Base-by-base conservation (phyloP, 2,113 vertebrate species). In the Anguilla japonica region DNA sequence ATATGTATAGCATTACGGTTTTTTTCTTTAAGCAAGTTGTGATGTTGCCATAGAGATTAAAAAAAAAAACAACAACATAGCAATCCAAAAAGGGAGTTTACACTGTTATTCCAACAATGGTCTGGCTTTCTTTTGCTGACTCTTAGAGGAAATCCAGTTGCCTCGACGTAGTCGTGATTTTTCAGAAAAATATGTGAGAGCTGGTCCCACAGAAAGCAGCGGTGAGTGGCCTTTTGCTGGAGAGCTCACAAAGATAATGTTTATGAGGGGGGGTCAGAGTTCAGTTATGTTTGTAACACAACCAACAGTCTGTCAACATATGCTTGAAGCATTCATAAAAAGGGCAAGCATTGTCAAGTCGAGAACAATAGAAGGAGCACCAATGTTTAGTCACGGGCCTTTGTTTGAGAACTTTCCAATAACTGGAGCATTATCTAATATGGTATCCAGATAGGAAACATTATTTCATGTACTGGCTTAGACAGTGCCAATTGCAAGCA, bases 171-270 rank as follows among this genome's bases (percentile, higher is more conserved):
- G 78, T 86, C 81, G 80, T 56, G 78, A 40, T 85, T 60, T 53
- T 57, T 46, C 40, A 6, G 85, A 5, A 79, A 86, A 82, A 82
- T 82, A 84, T 67, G 78, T 29, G 8, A 53, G 83, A 88, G 83
- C 81, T 85, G 87, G 83, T 16, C n/a, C 56, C 15, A 29, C 56
- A 71, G 26, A 43, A 5, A 0, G 20, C 39, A 29, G 41, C 1
- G 40, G 16, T 26, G 84, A 63, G 53, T 41, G 7, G 22, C 53
- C 6, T 40, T 81, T n/a, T 60, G 56, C 40, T 81, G 39, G 41
- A 18, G 46, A 71, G 9, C 41, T 78, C n/a, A 20, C 15, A 40
- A 46, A 46, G 29, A 15, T n/a, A 22, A 78, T 79, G 79, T 85
- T 81, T 57, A n/a, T 40, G 39, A 20, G 34, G 2, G 39, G 5